phyloP scores from a whole-genome alignment of 2,113 vertebrate species.

The Excalfactoria chinensis region DNA sequence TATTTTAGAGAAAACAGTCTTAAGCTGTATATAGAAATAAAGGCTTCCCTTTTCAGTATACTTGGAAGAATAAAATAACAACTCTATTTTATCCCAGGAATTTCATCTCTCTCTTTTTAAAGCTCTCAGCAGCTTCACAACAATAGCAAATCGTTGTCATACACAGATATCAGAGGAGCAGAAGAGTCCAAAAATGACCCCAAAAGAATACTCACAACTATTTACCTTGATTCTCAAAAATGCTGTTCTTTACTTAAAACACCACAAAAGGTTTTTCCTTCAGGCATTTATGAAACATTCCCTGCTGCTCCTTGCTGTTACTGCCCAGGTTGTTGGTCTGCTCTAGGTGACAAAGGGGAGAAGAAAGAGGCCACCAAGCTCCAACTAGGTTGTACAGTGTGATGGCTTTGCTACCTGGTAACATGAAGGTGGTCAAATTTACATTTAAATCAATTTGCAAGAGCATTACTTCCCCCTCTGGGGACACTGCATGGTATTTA shows the following conservation, averaged over 20 bases:
- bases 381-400: background rate
- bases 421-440: background rate
- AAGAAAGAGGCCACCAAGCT: fast-evolving
- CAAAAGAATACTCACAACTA: background rate
- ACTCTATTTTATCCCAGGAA: background rate
- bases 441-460: background rate
- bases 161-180: background rate
- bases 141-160: background rate
- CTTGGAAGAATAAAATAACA: background rate
- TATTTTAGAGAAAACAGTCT: background rate
- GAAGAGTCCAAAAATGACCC: background rate
- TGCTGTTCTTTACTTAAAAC: background rate
- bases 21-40: background rate
- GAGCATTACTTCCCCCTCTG: background rate
- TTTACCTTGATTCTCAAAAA: background rate
- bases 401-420: background rate
- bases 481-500: background rate
- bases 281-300: background rate
- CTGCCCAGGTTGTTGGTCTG: fast-evolving
- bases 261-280: background rate
- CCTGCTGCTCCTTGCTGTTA: background rate
- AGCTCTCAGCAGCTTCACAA: background rate
- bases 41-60: background rate
- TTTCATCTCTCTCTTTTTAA: background rate
- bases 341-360: background rate